Percentiles rank a stretch among this genome's conserved stretches.
Conservation (phyloP, 1,140 invertebrate species). For the Sarcophaga peregrina region DNA sequence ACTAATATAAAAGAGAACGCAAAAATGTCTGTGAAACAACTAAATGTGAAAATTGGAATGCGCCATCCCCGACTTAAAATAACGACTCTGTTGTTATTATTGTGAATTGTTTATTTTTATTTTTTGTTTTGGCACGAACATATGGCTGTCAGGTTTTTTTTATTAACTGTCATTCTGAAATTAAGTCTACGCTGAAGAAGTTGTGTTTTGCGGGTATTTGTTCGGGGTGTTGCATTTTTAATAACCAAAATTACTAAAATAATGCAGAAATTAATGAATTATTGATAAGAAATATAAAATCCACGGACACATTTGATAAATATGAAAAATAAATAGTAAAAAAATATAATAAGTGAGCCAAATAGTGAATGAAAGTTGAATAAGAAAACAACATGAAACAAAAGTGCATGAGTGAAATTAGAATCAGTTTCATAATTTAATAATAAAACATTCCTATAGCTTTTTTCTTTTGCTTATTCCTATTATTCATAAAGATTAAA, state of each 20-base stretch:
- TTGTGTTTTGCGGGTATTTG: background rate
- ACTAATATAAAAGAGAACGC: no score
- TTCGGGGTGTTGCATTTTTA: background rate
- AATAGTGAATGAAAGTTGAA: background rate
- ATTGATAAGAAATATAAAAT: background rate
- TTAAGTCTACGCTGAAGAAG: background rate
- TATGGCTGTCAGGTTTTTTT: background rate
- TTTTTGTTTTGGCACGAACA: background rate
- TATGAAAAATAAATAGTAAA: background rate
- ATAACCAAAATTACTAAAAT: background rate
- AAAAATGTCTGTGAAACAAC: no score
- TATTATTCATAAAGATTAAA: background rate
- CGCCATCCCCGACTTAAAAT: no score
- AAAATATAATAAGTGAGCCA: background rate
- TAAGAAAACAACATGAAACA: background rate
- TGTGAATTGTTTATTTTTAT: background rate
- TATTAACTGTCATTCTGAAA: background rate
- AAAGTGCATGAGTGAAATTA: background rate
- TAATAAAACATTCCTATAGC: background rate
- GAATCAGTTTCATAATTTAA: conserved; percentile 6
- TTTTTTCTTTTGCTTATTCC: background rate
- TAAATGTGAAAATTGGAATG: no score
- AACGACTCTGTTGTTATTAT: background rate
- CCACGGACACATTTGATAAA: background rate
- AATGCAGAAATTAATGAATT: background rate